Conservation (phyloP, 1,140 invertebrate species). For the Aphelinus certus region DNA sequence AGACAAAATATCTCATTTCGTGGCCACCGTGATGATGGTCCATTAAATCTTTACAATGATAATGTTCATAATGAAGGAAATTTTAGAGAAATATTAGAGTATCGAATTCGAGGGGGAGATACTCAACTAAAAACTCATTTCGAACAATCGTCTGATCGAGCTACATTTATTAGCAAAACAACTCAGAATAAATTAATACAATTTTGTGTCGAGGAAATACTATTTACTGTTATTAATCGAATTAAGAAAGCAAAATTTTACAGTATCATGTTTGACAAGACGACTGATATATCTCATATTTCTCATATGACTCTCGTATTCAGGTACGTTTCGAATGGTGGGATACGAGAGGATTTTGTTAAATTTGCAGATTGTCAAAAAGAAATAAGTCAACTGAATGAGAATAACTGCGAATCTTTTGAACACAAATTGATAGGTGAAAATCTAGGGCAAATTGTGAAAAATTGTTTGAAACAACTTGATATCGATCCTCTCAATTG, state of each 20-base stretch:
- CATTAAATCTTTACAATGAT: too few relatives aligned
- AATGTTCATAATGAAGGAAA: neutral
- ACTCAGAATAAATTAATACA: constrained; percentile 52
- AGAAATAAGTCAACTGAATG: neutral
- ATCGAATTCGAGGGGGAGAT: constrained; percentile 44
- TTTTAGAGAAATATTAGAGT: constrained; percentile 47
- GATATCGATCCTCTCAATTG: constrained; percentile 42
- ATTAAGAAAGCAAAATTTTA: constrained; percentile 43
- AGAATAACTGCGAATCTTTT: neutral
- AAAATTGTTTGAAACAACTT: constrained; percentile 40
- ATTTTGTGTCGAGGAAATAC: constrained; percentile 45
- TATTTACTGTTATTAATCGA: constrained; percentile 39
- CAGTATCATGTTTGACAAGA: constrained; percentile 51
- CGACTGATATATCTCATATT: constrained; percentile 47
- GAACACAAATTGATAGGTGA: constrained; percentile 42
- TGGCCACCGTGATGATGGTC: too few relatives aligned
- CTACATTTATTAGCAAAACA: constrained; percentile 50
- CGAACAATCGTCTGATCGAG: constrained; percentile 38
- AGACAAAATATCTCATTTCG: too few relatives aligned
- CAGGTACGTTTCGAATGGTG: constrained; percentile 40
- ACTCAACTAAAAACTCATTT: constrained; percentile 42
- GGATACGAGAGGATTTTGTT: constrained; percentile 37
- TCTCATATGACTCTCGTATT: constrained; percentile 47
- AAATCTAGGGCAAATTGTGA: constrained; percentile 41
- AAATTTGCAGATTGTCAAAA: constrained; percentile 6